Conservation (phyloP, 35 echinoderm and acorn worm species). For the Lytechinus pictus region DNA sequence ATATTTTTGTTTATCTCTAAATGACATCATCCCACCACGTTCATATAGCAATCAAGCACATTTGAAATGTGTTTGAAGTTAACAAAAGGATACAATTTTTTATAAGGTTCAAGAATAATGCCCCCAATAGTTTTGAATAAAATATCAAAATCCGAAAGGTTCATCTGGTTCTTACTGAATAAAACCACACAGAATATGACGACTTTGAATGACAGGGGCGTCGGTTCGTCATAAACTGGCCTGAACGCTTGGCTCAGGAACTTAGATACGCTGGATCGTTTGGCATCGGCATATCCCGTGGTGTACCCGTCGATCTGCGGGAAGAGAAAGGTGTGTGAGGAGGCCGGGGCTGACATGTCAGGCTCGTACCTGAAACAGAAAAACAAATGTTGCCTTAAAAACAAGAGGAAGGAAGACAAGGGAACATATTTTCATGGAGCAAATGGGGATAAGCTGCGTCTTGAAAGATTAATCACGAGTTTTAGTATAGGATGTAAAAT, state of each 20-base stretch:
- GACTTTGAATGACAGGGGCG: constrained; percentile 52
- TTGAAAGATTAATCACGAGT: too few species aligned
- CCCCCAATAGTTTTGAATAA: too few species aligned
- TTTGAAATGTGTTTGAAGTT: too few species aligned
- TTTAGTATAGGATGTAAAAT: too few species aligned
- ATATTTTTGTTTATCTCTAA: too few species aligned
- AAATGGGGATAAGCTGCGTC: too few species aligned
- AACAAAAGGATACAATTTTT: too few species aligned
- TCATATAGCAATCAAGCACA: too few species aligned
- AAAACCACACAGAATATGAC: constrained; percentile 52
- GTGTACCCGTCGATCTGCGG: constrained; percentile 28
- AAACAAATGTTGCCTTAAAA: neutral
- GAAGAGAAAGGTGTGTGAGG: constrained; percentile 54
- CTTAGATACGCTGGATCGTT: constrained; percentile 1
- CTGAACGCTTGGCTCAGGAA: constrained; percentile 48
- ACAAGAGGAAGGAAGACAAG: too few species aligned
- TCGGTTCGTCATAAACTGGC: constrained; percentile 57
- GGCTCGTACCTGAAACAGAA: constrained; percentile 60
- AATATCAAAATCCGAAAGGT: neutral
- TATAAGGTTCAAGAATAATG: too few species aligned
- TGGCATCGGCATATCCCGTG: neutral
- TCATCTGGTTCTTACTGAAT: constrained; percentile 23
- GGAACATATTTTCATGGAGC: too few species aligned
- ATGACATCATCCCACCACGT: too few species aligned
- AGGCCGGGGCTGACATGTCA: constrained; percentile 48